Conservation (phyloP, 2,113 vertebrate species). For the Bagarius yarrelli region DNA sequence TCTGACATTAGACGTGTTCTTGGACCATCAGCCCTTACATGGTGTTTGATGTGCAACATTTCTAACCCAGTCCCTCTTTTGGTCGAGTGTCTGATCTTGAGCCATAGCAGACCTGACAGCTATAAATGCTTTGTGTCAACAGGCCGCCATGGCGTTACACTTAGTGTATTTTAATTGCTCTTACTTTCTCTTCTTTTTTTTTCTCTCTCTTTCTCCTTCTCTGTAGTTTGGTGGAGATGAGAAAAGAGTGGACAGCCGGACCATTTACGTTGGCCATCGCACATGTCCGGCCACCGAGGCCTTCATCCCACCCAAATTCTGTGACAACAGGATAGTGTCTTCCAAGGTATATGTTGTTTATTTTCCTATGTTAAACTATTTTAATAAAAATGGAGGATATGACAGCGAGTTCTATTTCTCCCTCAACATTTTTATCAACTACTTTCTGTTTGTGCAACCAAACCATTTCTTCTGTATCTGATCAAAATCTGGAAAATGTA, state of each 20-base stretch:
- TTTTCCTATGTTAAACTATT: background rate
- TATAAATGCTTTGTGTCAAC: slow-evolving; percentile 16
- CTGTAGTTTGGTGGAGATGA: slow-evolving; percentile 86
- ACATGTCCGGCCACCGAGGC: slow-evolving; percentile 72
- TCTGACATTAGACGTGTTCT: background rate
- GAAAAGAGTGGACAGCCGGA: slow-evolving; percentile 86
- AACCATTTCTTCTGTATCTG: too few species aligned
- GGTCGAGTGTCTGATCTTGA: slow-evolving; percentile 24
- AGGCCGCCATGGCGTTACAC: slow-evolving; percentile 7
- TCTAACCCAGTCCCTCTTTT: slow-evolving; percentile 28
- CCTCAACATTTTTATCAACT: too few species aligned
- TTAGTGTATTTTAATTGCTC: slow-evolving; percentile 1
- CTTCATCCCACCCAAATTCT: slow-evolving; percentile 87
- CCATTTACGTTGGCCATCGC: slow-evolving; percentile 84
- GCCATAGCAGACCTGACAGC: slow-evolving; percentile 27
- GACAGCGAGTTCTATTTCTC: too few species aligned
- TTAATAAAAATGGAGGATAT: background rate
- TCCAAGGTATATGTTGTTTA: slow-evolving; percentile 83
- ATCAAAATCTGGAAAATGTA: too few species aligned
- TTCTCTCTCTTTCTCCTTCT: slow-evolving; percentile 34
- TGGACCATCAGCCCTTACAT: slow-evolving; percentile 14
- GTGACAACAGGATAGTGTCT: slow-evolving; percentile 94
- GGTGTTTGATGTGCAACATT: slow-evolving; percentile 10
- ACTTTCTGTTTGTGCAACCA: too few species aligned
- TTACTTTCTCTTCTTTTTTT: background rate